A percentile compares a stretch with the other conserved stretches of the same genome.
Conservation (phyloP, 2,888 invertebrate species). For the Chromoteleia sp. region DNA sequence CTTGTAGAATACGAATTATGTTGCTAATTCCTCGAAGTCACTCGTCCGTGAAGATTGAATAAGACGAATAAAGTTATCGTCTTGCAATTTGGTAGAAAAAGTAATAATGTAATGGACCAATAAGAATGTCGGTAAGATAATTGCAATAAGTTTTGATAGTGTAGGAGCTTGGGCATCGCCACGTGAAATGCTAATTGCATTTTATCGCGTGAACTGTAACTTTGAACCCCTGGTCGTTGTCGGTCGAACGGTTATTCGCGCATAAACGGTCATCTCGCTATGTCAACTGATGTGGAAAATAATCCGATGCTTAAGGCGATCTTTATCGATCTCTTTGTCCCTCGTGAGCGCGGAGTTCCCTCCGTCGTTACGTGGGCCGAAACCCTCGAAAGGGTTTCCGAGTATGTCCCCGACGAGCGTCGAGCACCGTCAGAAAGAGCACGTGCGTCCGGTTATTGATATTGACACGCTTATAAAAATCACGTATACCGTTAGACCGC, state of each 20-base stretch:
- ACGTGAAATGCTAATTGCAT: slow-evolving; percentile 65
- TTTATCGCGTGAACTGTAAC: slow-evolving; percentile 69
- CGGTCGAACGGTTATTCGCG: slow-evolving; percentile 64
- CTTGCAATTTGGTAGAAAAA: slow-evolving; percentile 6
- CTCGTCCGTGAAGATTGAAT: neutral
- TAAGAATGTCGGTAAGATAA: slow-evolving; percentile 55
- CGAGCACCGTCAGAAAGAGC: slow-evolving; percentile 44
- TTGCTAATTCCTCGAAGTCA: no score
- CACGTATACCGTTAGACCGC: slow-evolving; percentile 59
- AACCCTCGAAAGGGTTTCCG: slow-evolving; percentile 70
- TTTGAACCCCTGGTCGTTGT: slow-evolving; percentile 59
- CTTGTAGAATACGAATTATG: no score
- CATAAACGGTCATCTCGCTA: slow-evolving; percentile 64
- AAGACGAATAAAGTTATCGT: slow-evolving; percentile 24
- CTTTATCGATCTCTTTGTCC: slow-evolving; percentile 74
- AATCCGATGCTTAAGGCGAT: slow-evolving; percentile 75
- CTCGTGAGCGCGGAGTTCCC: slow-evolving; percentile 56
- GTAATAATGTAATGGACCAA: slow-evolving; percentile 21
- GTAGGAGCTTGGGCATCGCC: slow-evolving; percentile 11
- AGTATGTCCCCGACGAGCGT: slow-evolving; percentile 48
- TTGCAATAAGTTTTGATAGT: slow-evolving; percentile 48
- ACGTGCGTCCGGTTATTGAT: slow-evolving; percentile 71
- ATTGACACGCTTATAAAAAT: slow-evolving; percentile 65
- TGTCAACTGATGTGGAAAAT: slow-evolving; percentile 72
- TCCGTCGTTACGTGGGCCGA: slow-evolving; percentile 46